Percentiles rank a stretch among this genome's conserved stretches.
phyloP scores from a whole-genome alignment of 2,113 vertebrate species.

The Sebastes fasciatus region DNA sequence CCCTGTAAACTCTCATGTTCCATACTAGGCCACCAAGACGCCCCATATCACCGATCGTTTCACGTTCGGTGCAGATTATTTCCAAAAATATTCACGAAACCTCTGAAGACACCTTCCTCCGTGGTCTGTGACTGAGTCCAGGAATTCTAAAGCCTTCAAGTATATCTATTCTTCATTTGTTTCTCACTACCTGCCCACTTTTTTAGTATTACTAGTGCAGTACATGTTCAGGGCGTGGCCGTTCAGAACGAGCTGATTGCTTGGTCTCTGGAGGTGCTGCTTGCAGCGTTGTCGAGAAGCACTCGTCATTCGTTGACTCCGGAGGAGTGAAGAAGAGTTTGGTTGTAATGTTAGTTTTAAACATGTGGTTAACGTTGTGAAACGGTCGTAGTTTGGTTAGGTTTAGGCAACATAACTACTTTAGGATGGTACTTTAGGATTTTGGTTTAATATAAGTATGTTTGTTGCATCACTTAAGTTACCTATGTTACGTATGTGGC shows the following conservation, averaged over 20 bases:
- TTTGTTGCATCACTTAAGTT: no score
- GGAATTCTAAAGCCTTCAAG: background rate
- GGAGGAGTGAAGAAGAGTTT: background rate
- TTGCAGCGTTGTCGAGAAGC: background rate
- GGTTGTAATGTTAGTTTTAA: background rate
- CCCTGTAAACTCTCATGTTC: no score
- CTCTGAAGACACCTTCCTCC: background rate
- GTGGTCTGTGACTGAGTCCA: background rate
- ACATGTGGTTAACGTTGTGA: no score
- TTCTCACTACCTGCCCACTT: background rate
- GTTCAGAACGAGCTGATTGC: background rate
- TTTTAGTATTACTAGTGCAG: no score
- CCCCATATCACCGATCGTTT: background rate
- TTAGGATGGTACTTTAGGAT: no score
- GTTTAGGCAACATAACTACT: no score
- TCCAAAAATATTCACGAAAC: background rate
- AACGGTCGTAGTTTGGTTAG: no score
- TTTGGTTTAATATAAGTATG: no score
- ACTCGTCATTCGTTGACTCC: background rate
- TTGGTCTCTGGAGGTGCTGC: background rate
- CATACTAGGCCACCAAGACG: no score
- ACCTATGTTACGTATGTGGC: no score
- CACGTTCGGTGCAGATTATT: background rate
- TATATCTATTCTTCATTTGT: constrained; percentile 2
- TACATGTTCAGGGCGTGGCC: no score